Base-by-base conservation (phyloP, 2,113 vertebrate species). In the Thymallus thymallus region DNA sequence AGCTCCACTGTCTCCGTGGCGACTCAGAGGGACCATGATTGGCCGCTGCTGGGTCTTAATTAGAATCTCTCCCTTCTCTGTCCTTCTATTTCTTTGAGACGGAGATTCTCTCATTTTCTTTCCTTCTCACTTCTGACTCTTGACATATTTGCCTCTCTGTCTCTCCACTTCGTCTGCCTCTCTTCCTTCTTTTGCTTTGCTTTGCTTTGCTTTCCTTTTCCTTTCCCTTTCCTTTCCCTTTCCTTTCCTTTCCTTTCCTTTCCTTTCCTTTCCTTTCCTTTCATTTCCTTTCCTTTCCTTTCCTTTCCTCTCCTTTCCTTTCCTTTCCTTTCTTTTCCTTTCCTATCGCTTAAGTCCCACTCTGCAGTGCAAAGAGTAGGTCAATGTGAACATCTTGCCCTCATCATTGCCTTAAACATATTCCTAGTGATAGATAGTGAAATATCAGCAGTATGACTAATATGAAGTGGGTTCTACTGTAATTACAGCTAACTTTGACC, bases 11-110 rank as follows among this genome's bases (percentile, higher is more conserved):
- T 76, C 35, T 76, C 63, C 4, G 45, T 5, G 12, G 12, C 26
- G 69, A 46, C 55, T 76, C 45, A 12, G 12, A 71, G 67, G 16
- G 16, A 51, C 48, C 48, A 74, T 71, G 64, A 83, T 73, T 76
- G 68, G 68, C 55, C 62, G 48, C 64, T 72, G 56, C 56, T 72
- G 64, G 71, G 66, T 30, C 41, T 68, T 69, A 35, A 74, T 69
- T 72, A 30, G 56, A 23, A 16, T 60, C 62, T 64, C 62, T 64
- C 62, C 22, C 24, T 14, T 64, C 62, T 64, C 24, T 14, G 23
- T 26, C 62, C 16, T 16, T 51, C 48, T 51, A 14, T 5, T 16
- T 51, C 48, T 51, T 51, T 51, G 48, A 51, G 35, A 41, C 9
- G 35, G 35, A 41, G 48, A 51, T 14, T 29, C 62, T 30, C 62